A percentile compares a stretch with the other conserved stretches of the same genome.
These are phyloP conservation scores for Elanoides forficatus DNA, from an alignment of 2,113 vertebrate genomes.

Conservation along the genomic window DNA sequence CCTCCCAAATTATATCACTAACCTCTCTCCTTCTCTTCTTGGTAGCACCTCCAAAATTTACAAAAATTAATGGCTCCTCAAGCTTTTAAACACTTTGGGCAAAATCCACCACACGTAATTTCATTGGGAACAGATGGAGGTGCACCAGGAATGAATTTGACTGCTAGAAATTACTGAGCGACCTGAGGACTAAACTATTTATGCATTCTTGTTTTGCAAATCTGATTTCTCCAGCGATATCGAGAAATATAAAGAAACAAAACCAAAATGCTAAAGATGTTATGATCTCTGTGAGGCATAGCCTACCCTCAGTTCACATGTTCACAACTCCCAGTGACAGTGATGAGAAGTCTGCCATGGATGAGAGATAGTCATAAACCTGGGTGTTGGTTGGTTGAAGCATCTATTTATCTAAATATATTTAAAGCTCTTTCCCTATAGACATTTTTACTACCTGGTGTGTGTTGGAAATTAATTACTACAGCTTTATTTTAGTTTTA, in stretches of 20 bases:
- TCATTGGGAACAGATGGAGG: not conserved
- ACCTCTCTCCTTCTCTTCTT: not conserved
- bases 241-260: not conserved
- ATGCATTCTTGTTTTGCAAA: not conserved
- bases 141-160: not conserved
- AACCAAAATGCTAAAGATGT: not conserved
- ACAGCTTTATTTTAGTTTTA: constrained; percentile 1
- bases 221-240: not conserved
- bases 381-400: not conserved
- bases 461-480: not conserved
- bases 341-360: not conserved
- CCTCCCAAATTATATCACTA: not conserved
- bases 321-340: not conserved
- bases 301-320: not conserved
- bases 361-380: not conserved
- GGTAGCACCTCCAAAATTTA: not conserved
- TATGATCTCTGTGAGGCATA: not conserved
- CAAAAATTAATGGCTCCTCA: not conserved
- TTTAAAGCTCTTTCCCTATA: not conserved
- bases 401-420: constrained; percentile 14
- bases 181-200: not conserved
- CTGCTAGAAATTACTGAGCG: not conserved
- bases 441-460: not conserved
- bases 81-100: constrained; percentile 24
- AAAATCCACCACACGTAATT: not conserved